Conservation (phyloP, 2,797 vertebrate genomes). For the Lacerta viridis region DNA sequence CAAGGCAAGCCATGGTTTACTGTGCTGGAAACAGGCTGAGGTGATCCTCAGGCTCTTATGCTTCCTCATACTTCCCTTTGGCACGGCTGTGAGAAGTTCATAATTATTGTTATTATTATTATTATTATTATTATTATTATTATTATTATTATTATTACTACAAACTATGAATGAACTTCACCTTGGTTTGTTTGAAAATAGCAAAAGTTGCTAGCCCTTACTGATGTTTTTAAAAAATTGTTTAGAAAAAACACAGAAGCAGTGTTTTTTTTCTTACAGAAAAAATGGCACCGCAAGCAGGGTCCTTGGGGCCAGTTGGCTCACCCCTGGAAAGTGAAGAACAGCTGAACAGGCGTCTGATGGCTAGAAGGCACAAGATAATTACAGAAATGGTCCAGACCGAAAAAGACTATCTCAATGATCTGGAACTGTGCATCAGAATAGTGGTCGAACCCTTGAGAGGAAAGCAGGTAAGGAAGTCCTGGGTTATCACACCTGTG, state of each 20-base stretch:
- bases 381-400: slow-evolving; percentile 94
- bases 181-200: too few species aligned
- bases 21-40: too few species aligned
- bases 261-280: slow-evolving; percentile 78
- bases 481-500: accelerated
- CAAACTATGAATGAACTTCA: too few species aligned
- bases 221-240: background rate
- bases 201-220: background rate
- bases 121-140: too few species aligned
- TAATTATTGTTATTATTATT: too few species aligned
- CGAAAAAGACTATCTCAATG: slow-evolving; percentile 89
- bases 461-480: slow-evolving; percentile 81
- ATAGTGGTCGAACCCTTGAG: slow-evolving; percentile 93
- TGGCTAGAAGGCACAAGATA: slow-evolving; percentile 91
- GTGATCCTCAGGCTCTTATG: too few species aligned
- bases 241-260: background rate
- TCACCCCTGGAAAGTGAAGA: slow-evolving; percentile 84
- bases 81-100: too few species aligned
- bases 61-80: too few species aligned
- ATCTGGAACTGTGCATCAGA: slow-evolving; percentile 91
- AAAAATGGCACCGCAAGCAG: slow-evolving; percentile 88
- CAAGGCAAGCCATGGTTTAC: too few species aligned
- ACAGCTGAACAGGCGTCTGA: slow-evolving; percentile 82
- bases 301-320: slow-evolving; percentile 71
- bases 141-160: too few species aligned